A percentile compares a stretch with the other conserved stretches of the same genome.
Conservation (phyloP, 2,888 invertebrate genomes). For the Xestia c-nigrum region DNA sequence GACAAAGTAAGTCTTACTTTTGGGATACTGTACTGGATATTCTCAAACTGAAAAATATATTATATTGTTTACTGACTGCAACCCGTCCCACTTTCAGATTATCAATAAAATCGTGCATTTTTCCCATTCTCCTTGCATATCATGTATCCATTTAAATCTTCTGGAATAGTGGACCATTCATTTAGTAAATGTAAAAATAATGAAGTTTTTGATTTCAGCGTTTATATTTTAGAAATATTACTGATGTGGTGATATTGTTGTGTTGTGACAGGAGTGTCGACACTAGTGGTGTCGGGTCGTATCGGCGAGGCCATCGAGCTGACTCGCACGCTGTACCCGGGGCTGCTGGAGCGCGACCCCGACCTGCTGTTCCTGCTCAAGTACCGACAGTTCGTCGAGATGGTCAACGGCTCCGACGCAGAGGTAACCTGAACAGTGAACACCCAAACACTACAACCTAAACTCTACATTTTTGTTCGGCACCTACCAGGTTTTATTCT, state of each 20-base stretch:
- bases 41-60: background rate
- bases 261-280: constrained; percentile 95
- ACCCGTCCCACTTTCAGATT: background rate
- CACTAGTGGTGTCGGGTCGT: constrained; percentile 97
- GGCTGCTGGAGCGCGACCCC: constrained; percentile 97
- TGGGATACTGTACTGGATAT: background rate
- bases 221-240: background rate
- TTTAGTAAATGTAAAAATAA: background rate
- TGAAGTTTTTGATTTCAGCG: background rate
- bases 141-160: background rate
- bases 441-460: no score
- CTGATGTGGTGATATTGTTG: no score
- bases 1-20: constrained; percentile 93
- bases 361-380: constrained; percentile 98
- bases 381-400: constrained; percentile 99
- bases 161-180: background rate
- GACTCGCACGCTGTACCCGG: constrained; percentile 97
- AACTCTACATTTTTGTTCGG: no score
- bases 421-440: constrained; percentile 78
- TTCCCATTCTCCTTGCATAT: background rate
- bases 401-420: constrained; percentile 98
- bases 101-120: background rate
- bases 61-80: background rate
- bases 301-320: constrained; percentile 98
- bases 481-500: no score